phyloP scores from a whole-genome alignment of 2,888 invertebrate species.

The Clanis bilineata region DNA sequence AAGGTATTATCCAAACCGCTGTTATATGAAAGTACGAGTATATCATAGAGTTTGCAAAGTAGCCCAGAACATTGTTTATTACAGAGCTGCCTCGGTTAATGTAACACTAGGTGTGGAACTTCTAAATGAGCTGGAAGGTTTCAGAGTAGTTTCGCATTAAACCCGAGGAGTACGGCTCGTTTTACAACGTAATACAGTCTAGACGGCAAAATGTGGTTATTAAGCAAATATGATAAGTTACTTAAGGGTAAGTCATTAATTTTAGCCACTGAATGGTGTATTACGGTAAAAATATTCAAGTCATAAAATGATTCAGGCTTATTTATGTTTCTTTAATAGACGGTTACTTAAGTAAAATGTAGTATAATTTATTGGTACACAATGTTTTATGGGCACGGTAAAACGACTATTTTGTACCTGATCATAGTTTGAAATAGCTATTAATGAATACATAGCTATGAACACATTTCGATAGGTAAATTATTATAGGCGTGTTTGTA shows the following conservation, averaged over 20 bases:
- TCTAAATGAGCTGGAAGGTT: conserved; percentile 48
- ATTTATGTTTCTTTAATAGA: too few relatives aligned
- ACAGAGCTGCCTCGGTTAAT: conserved; percentile 27
- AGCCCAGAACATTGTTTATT: conserved; percentile 29
- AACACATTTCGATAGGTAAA: too few relatives aligned
- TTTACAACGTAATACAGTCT: background rate
- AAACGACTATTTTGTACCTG: too few relatives aligned
- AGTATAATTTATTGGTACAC: too few relatives aligned
- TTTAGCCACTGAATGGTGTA: too few relatives aligned
- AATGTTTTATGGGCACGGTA: too few relatives aligned
- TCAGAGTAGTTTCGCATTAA: conserved; percentile 34
- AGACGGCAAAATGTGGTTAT: background rate
- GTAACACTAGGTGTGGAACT: conserved; percentile 39
- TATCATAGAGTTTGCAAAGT: background rate
- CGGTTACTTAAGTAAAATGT: too few relatives aligned
- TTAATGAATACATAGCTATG: too few relatives aligned
- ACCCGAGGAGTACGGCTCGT: conserved; percentile 17
- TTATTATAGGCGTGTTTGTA: too few relatives aligned
- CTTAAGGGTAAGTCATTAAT: background rate
- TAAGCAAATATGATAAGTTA: background rate
- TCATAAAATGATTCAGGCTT: too few relatives aligned
- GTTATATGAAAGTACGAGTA: background rate
- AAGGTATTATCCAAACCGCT: background rate
- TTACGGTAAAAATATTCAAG: too few relatives aligned
- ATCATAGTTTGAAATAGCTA: too few relatives aligned